Base-by-base conservation (phyloP, 1,140 invertebrate species). In the Heliconius hewitsoni region DNA sequence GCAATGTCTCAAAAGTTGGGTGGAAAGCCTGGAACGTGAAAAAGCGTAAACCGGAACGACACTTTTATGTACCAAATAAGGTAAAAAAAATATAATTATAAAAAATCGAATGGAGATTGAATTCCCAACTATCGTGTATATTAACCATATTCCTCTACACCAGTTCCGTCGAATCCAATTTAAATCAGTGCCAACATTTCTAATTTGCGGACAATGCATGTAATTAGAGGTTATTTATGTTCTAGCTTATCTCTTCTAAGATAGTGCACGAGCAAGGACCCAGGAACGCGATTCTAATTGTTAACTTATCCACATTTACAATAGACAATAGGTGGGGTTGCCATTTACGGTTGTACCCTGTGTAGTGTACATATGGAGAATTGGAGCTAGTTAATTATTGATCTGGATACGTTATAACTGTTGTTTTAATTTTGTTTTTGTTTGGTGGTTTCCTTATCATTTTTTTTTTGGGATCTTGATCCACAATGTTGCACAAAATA, bases 171-270 rank as follows among this genome's bases (percentile, higher is more conserved):
- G 18, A 52, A 52, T 30, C 3, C 60, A 66, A 27, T 60, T 73
- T 55, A 78, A 81, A 81, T 78, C 80, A 78, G 75, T 39, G 52
- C 76, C 75, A 71, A 81, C 57, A 72, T 81, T 78, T 78, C 80
- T 81, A 81, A 81, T 81, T 81, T 74, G 71, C 82, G 81, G 87
- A 89, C 86, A 89, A 85, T 85, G 87, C 83, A 87, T 88, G 89
- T 88, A 91, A 91, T 91, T 90, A 91, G 89, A 80, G 85, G 79
- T 89, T 87, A 91, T 91, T 88, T 90, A 90, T 91, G 81, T 86
- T 82, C 81, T 87, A 83, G 85, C 85, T 90, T 90, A 91, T 91
- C 89, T 91, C 81, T 74, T 77, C 82, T 85, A 30, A 66, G 60
- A 66, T 82, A 81, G 84, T 80, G 86, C 86, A 88, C 89, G 87